Evolutionary conservation across 2,113 vertebrate species (phyloP), one percentile per base, ranked within the genome.

Genomic region (Pseudopipra pipra): DNA sequence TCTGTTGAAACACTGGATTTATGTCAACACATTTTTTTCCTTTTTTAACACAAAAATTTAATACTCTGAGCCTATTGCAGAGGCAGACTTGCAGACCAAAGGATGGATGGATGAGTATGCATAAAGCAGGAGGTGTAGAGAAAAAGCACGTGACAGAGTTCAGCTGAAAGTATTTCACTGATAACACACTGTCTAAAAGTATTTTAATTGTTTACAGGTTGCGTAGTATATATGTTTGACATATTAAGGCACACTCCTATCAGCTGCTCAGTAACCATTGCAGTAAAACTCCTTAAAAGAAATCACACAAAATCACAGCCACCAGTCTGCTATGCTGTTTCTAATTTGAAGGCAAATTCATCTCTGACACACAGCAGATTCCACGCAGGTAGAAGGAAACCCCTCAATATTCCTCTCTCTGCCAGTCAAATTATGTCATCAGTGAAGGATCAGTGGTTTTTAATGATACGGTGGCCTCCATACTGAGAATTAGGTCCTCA

Each of bases 261-360:
- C 96, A 97, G 95, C 97, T 98, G 96, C 92, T 98, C 96, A 79
- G 95, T 95, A 97, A 97, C 94, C 96, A 95, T 97, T 97, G 84
- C 96, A 98, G 97, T 97, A 97, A 98, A 98, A 97, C 35, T 97
- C 97, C 97, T 98, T 98, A 94, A 98, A 98, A 97, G 97, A 98
- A 96, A 97, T 97, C 97, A 97, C 98, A 98, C 94, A 97, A 98
- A 98, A 98, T 99, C 98, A 98, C 97, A 98, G 97, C 96, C 98
- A 98, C 98, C 98, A 98, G 97, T 98, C 98, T 98, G 98, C 98
- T 98, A 98, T 98, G 98, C 98, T 98, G 98, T 98, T 98, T 98
- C 98, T 99, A 99, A 99, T 99, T 98, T 99, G 98, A 99, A 98
- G 97, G 98, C 98, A 98, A 99, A 98, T 98, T 98, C 98, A 98